Evolutionary conservation across 2,113 vertebrate species (phyloP).

Genomic region (Pyrgilauda ruficollis): DNA sequence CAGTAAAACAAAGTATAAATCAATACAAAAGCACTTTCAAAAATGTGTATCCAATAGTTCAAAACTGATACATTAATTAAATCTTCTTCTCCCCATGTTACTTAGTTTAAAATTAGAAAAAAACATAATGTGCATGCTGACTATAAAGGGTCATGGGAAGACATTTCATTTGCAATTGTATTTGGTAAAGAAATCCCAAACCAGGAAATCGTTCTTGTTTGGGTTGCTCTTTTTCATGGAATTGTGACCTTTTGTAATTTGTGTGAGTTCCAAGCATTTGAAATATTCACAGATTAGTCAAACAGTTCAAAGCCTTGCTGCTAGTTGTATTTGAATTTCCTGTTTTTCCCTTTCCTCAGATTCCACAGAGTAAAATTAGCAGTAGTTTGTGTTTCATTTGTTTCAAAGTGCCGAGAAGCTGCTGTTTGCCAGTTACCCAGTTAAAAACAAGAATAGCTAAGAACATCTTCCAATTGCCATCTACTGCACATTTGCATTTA

Average conservation of each 20-base stretch:
- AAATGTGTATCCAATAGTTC: not conserved
- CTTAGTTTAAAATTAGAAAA: constrained; percentile 19
- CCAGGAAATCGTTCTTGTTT: constrained; percentile 36
- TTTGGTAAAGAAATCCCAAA: constrained; percentile 39
- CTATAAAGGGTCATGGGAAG: constrained; percentile 32
- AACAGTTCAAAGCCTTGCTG: not conserved
- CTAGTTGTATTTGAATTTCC: constrained; percentile 15
- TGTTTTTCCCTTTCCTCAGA: constrained; percentile 5
- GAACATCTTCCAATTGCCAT: not conserved
- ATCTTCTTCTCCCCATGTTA: not conserved
- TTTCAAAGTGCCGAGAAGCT: not conserved
- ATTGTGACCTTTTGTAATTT: constrained; percentile 42
- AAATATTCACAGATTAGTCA: constrained; percentile 38
- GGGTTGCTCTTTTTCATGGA: constrained; percentile 36
- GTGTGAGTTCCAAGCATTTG: constrained; percentile 18
- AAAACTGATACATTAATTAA: constrained; percentile 19
- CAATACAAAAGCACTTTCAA: not conserved
- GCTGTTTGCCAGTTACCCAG: not conserved
- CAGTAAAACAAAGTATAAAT: not conserved
- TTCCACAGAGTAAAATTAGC: constrained; percentile 46
- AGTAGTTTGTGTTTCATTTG: not conserved
- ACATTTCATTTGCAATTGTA: not conserved
- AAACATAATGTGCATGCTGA: constrained; percentile 14
- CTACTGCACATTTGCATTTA: not conserved
- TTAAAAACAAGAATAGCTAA: not conserved